These are phyloP conservation scores for Tetraodon nigroviridis DNA, from an alignment of 2,113 vertebrate genomes.

Conservation along the genomic window DNA sequence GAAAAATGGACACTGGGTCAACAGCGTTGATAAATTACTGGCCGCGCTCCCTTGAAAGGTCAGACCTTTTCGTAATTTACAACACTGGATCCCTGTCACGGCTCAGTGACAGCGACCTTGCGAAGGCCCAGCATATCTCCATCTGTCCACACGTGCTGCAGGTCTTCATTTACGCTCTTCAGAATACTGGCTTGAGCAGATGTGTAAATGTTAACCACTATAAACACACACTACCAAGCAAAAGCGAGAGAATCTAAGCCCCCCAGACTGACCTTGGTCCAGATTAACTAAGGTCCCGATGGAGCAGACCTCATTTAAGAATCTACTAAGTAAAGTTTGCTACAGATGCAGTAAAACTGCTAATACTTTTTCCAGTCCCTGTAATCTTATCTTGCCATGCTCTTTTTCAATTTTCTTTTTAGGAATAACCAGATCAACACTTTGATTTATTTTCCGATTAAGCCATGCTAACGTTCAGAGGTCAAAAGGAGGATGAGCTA, in stretches of 20 bases:
- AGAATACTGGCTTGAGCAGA: conserved; percentile 9
- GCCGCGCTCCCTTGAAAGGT: conserved; percentile 50
- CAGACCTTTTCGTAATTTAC: conserved; percentile 64
- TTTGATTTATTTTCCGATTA: not conserved
- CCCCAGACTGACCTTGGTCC: conserved; percentile 43
- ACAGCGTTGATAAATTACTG: conserved; percentile 50
- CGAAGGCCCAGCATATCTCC: conserved; percentile 20
- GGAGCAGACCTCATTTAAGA: conserved; percentile 39
- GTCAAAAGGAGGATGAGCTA: conserved; percentile 9
- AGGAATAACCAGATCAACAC: not conserved
- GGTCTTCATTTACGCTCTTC: conserved; percentile 29
- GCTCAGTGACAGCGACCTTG: conserved; percentile 63
- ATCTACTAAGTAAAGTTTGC: too few relatives aligned
- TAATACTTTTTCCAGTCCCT: too few relatives aligned
- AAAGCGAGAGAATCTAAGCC: not conserved
- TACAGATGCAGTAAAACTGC: too few relatives aligned
- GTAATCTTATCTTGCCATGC: too few relatives aligned
- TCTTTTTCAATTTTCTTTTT: not conserved
- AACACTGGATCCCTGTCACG: conserved; percentile 58
- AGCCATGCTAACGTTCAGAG: not conserved
- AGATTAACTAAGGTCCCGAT: conserved; percentile 49
- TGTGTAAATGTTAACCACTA: not conserved
- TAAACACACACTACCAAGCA: not conserved
- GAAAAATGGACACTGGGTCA: conserved; percentile 15
- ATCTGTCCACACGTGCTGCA: conserved; percentile 22